These are phyloP conservation scores for Rhorus exstirpatorius DNA, from an alignment of 2,888 invertebrate genomes.

Conservation along the genomic window DNA sequence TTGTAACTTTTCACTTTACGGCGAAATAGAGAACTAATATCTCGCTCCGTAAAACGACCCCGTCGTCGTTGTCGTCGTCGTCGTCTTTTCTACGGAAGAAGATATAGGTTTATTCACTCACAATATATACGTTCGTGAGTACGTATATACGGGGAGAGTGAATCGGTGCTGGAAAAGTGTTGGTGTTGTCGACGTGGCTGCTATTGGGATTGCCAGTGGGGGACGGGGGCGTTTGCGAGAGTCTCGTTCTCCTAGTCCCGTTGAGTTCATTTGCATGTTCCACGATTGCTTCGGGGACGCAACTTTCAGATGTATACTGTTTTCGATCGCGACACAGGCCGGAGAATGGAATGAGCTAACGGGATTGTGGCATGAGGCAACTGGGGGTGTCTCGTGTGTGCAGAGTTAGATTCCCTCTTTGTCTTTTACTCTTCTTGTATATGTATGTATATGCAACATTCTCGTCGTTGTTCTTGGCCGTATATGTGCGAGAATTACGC, in stretches of 20 bases:
- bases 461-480: background rate
- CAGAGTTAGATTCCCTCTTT: constrained; percentile 41
- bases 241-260: constrained; percentile 40
- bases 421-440: constrained; percentile 27
- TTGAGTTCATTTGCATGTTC: constrained; percentile 67
- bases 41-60: constrained; percentile 62
- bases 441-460: constrained; percentile 11
- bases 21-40: constrained; percentile 72
- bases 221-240: constrained; percentile 38
- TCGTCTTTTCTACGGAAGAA: constrained; percentile 29
- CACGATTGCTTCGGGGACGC: constrained; percentile 66
- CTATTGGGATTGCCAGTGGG: constrained; percentile 52
- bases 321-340: constrained; percentile 60
- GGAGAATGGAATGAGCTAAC: constrained; percentile 60
- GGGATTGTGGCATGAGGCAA: constrained; percentile 29
- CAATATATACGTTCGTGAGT: constrained; percentile 20
- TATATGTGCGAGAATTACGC: constrained; percentile 47
- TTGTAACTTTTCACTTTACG: constrained; percentile 83
- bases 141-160: constrained; percentile 20
- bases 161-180: constrained; percentile 56
- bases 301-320: constrained; percentile 66
- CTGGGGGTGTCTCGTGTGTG: constrained; percentile 39
- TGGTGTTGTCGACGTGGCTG: constrained; percentile 55
- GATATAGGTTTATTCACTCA: constrained; percentile 19
- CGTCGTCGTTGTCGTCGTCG: constrained; percentile 42